Percentiles rank a stretch among this genome's conserved stretches.
Conservation (phyloP, 2,113 vertebrate genomes). For the Ciconia maguari region DNA sequence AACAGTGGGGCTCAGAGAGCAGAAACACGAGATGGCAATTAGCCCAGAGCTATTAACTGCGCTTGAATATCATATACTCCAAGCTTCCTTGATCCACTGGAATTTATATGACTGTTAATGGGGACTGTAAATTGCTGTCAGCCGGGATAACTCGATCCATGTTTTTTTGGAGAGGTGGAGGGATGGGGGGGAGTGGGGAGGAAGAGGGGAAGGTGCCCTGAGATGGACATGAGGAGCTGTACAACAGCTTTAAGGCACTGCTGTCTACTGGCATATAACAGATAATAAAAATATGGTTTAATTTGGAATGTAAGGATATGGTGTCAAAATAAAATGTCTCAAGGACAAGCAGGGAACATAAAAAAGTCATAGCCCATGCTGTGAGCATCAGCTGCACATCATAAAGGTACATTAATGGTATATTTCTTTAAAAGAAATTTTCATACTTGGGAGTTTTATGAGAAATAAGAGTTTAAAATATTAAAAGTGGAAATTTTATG, state of each 20-base stretch:
- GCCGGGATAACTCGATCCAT: conserved; percentile 23
- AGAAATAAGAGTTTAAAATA: conserved; percentile 68
- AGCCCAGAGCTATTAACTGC: conserved; percentile 67
- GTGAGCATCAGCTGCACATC: conserved; percentile 68
- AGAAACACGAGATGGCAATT: conserved; percentile 59
- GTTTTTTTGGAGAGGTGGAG: background rate
- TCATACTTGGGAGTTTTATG: conserved; percentile 58
- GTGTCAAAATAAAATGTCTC: conserved; percentile 56
- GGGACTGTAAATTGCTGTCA: conserved; percentile 61
- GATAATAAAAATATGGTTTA: conserved; percentile 63
- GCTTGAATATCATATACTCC: conserved; percentile 46
- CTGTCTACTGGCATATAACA: conserved; percentile 47
- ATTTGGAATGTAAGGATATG: background rate
- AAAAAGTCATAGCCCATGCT: conserved; percentile 54
- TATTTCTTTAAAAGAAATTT: conserved; percentile 60
- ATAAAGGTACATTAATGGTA: conserved; percentile 72
- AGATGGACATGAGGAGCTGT: background rate
- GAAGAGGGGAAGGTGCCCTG: background rate
- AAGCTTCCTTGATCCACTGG: conserved; percentile 65
- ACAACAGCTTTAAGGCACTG: conserved; percentile 17
- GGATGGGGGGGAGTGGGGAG: background rate
- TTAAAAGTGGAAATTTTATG: conserved; percentile 60
- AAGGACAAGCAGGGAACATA: conserved; percentile 40
- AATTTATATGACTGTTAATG: conserved; percentile 63
- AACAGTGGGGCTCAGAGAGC: conserved; percentile 9